A percentile compares a stretch with the other conserved stretches of the same genome.
Evolutionary conservation across 2,888 invertebrate genomes (phyloP).

Genomic region (Stenichneumon culpator): DNA sequence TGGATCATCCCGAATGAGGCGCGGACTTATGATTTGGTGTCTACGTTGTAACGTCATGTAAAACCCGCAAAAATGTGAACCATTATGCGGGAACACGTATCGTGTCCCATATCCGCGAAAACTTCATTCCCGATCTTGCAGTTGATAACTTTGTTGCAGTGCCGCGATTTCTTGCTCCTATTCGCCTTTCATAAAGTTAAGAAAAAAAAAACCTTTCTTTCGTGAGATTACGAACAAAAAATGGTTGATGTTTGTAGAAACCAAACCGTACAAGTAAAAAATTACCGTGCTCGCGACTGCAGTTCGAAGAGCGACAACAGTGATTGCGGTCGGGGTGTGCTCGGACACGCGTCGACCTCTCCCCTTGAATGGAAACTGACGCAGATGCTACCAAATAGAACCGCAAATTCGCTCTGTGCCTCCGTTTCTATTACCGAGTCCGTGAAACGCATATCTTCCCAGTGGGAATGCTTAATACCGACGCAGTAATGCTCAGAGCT

Average conservation of each 20-base stretch:
- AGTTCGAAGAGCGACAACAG: background rate
- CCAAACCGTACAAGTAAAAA: too few species aligned
- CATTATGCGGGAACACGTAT: background rate
- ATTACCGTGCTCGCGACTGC: too few species aligned
- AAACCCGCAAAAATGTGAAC: background rate
- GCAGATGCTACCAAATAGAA: background rate
- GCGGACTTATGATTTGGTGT: conserved; percentile 16
- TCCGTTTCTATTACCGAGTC: background rate
- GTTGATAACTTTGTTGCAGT: background rate
- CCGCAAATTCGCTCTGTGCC: background rate
- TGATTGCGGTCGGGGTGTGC: background rate
- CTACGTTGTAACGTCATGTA: conserved; percentile 19
- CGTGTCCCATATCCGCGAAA: background rate
- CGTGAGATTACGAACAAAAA: too few species aligned
- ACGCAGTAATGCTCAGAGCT: background rate
- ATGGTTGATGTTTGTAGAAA: too few species aligned
- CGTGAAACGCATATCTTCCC: conserved; percentile 13
- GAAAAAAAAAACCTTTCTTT: too few species aligned
- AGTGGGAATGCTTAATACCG: conserved; percentile 28
- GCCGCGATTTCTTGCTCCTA: too few species aligned
- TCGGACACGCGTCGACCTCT: conserved; percentile 12
- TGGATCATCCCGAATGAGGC: conserved; percentile 34
- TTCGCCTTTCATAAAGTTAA: too few species aligned
- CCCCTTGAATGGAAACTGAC: conserved; percentile 13
- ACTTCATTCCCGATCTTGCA: background rate